These are phyloP conservation scores for Temnothorax rugatulus DNA, from an alignment of 2,888 invertebrate genomes.

Conservation along the genomic window DNA sequence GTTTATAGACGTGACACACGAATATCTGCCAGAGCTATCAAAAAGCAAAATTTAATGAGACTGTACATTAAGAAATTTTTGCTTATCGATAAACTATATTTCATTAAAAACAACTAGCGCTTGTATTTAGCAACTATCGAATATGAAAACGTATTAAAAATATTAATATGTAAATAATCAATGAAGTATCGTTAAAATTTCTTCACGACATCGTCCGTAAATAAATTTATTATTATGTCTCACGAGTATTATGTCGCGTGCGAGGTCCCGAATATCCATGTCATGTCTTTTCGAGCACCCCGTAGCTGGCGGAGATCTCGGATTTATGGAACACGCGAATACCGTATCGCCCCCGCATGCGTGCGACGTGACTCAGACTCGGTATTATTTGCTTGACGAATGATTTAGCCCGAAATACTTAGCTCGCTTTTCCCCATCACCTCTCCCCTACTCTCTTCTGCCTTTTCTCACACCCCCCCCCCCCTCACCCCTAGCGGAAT, in stretches of 20 bases:
- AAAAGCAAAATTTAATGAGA: neutral
- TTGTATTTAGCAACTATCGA: neutral
- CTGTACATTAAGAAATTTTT: neutral
- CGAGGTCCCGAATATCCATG: conserved; percentile 2
- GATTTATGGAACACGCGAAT: conserved; percentile 70
- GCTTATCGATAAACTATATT: neutral
- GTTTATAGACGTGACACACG: neutral
- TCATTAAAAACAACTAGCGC: neutral
- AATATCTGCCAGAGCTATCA: neutral
- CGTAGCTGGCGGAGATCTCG: conserved; percentile 58
- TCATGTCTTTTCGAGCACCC: conserved; percentile 57
- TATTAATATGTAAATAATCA: neutral
- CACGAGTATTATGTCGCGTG: neutral
- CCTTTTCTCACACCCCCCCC: conserved; percentile 20
- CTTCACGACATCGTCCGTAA: neutral
- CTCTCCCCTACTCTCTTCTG: conserved; percentile 9
- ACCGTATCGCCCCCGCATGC: conserved; percentile 70
- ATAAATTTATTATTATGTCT: conserved; percentile 3
- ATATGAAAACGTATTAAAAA: neutral
- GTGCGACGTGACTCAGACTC: conserved; percentile 79
- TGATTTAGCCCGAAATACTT: conserved; percentile 79
- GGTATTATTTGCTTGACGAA: conserved; percentile 83
- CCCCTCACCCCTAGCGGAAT: neutral
- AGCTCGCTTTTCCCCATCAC: conserved; percentile 44
- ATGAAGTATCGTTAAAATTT: neutral